These are phyloP conservation scores for Polietes domitor DNA, from an alignment of 2,888 invertebrate species.

Conservation along the genomic window DNA sequence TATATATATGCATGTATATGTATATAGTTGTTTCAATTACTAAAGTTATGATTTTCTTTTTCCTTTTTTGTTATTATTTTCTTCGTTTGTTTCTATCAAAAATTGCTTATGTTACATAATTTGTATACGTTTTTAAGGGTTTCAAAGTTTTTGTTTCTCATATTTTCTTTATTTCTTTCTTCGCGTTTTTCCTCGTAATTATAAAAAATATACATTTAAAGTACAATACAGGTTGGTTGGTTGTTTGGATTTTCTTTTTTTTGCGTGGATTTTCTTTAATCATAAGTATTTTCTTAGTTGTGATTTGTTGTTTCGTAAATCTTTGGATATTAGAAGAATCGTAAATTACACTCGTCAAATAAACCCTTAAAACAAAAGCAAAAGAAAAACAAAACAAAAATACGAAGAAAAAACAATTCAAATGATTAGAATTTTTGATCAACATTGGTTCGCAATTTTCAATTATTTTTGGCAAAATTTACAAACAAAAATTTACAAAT, in stretches of 20 bases:
- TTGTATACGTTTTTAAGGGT: conserved; percentile 62
- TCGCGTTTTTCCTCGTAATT: neutral
- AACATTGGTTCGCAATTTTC: too few relatives aligned
- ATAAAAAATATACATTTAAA: conserved; percentile 9
- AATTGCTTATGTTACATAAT: conserved; percentile 63
- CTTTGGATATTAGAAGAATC: neutral
- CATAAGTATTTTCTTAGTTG: neutral
- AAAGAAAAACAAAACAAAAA: too few relatives aligned
- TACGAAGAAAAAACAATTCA: too few relatives aligned
- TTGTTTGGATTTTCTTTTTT: neutral
- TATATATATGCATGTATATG: neutral
- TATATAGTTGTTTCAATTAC: neutral
- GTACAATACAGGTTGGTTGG: neutral
- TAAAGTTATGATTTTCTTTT: conserved; percentile 27
- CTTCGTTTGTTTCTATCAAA: conserved; percentile 23
- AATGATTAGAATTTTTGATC: too few relatives aligned
- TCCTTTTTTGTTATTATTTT: too few relatives aligned
- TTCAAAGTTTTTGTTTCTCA: conserved; percentile 22
- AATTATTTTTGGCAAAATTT: too few relatives aligned
- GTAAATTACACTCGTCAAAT: neutral
- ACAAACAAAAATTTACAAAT: too few relatives aligned
- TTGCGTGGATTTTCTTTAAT: neutral
- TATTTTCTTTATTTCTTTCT: neutral
- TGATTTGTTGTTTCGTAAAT: neutral
- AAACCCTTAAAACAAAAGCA: neutral